Percentiles rank a stretch among this genome's conserved stretches.
Conservation (phyloP, 1,140 invertebrate genomes). For the Atta colombica region DNA sequence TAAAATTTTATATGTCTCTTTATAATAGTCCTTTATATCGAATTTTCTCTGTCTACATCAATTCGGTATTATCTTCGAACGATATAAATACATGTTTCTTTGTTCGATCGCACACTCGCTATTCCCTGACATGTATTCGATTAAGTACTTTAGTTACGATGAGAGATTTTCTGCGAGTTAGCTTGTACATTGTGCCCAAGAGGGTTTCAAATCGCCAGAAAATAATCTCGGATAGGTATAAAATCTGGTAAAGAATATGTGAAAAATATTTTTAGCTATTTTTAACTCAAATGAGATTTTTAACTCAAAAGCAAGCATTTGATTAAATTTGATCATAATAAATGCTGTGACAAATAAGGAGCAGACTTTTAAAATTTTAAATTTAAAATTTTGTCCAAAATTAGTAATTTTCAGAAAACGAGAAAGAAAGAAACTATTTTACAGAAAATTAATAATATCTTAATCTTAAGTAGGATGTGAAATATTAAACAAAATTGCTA, state of each 20-base stretch:
- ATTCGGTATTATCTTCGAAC: neutral
- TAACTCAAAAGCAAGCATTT: slow-evolving; percentile 66
- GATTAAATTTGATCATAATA: slow-evolving; percentile 66
- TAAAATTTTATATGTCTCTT: slow-evolving; percentile 8
- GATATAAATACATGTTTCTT: slow-evolving; percentile 41
- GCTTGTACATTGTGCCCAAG: neutral
- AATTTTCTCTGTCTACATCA: slow-evolving; percentile 16
- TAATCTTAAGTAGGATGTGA: too few relatives aligned
- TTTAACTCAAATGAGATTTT: slow-evolving; percentile 50
- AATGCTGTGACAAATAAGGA: slow-evolving; percentile 28
- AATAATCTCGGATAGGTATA: neutral
- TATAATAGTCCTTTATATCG: slow-evolving; percentile 24
- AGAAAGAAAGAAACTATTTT: too few relatives aligned
- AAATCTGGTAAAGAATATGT: slow-evolving; percentile 3
- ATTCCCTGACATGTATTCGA: slow-evolving; percentile 63
- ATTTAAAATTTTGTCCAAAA: too few relatives aligned
- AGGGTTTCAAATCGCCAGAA: slow-evolving; percentile 14
- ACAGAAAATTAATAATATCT: too few relatives aligned
- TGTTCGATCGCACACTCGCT: slow-evolving; percentile 32
- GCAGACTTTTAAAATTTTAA: too few relatives aligned
- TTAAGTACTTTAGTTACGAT: slow-evolving; percentile 62
- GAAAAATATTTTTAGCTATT: slow-evolving; percentile 23
- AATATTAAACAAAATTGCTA: too few relatives aligned
- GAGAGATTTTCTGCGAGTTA: slow-evolving; percentile 28
- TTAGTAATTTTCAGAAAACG: too few relatives aligned